Conservation (phyloP, 2,888 invertebrate genomes). For the Plagodis pulveraria region DNA sequence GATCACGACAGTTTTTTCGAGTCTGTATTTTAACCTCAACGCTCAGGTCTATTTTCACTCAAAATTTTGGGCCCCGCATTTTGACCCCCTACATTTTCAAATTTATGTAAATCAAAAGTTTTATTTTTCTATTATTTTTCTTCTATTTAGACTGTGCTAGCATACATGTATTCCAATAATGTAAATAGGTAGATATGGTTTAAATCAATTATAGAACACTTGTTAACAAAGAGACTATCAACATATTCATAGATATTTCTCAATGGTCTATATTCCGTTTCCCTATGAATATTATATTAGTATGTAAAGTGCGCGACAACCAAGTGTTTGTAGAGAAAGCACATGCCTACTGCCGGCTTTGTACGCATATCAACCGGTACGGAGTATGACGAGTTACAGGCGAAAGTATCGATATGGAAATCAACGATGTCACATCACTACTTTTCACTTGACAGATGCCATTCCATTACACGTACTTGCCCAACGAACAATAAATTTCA, state of each 20-base stretch:
- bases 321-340: conserved; percentile 61
- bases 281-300: conserved; percentile 59
- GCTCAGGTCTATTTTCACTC: no score
- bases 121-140: no score
- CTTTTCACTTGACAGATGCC: conserved; percentile 8
- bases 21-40: no score
- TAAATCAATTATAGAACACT: not conserved
- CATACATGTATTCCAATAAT: no score
- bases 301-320: conserved; percentile 40
- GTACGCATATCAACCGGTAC: conserved; percentile 44
- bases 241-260: conserved; percentile 8
- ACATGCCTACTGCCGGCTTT: conserved; percentile 32
- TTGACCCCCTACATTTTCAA: no score
- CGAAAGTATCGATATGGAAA: conserved; percentile 35
- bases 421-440: conserved; percentile 16
- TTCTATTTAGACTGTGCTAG: no score
- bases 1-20: no score
- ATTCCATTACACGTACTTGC: not conserved
- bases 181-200: no score
- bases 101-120: no score
- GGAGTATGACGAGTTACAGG: conserved; percentile 31
- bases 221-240: not conserved
- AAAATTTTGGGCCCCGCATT: no score
- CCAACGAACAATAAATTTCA: no score
- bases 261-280: conserved; percentile 19